Base-by-base conservation (phyloP, 2,888 invertebrate species). In the Archips xylosteana region DNA sequence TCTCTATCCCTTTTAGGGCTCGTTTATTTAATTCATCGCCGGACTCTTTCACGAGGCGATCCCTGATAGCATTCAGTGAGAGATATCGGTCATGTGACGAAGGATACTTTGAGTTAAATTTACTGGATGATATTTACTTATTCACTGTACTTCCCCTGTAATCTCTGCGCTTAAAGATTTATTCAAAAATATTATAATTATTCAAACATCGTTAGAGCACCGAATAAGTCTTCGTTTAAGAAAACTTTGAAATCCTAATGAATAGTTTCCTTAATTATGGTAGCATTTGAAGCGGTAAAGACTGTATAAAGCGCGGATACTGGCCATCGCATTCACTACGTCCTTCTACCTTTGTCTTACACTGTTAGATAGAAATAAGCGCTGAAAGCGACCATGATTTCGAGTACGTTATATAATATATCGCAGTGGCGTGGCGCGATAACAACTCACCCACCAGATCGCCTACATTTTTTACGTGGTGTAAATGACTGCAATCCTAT, bases 81-180 rank as follows among this genome's bases (percentile, higher is more conserved):
- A 87, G 90, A 91, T 94, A 92, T 92, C 92, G 89, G 92, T 86
- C 92, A 92, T 90, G 91, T 90, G 91, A 90, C 89, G 90, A 87
- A 88, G 88, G 86, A 87, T 87, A 90, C 92, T 92, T 88, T 85
- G 86, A 89, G 92, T 91, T 93, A 91, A 94, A 94, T 94, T 94
- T 92, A 94, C 87, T 91, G 92, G 94, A 94, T 93, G 91, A 92
- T 89, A 92, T 93, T 93, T 92, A 93, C 92, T 92, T 90, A 92
- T 90, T 89, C 88, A 87, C 81, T 85, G 88, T 90, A 85, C 82
- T 84, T 82, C 87, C 87, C 88, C 89, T 89, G 90, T 87, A 85
- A 91, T 90, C 86, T 88, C 83, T 78, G 82, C 83, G 87, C 88
- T 87, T 86, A 83, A 84, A 85, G 86, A 83, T 80, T 82, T 85